phyloP scores from a whole-genome alignment of 2,888 invertebrate species.

The Amphiduros pacificus region DNA sequence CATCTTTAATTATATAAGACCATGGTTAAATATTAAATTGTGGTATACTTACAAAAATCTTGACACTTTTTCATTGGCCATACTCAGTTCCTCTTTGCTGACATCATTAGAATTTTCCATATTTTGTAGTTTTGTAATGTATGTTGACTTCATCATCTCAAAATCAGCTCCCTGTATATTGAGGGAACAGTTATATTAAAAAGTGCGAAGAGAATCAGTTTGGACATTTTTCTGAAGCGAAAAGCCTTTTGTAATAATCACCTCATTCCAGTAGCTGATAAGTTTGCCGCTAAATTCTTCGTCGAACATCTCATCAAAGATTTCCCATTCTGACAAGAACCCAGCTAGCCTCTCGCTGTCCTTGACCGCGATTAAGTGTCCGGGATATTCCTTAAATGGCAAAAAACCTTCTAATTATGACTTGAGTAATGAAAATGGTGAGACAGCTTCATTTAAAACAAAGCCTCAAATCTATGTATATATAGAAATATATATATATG shows the following conservation, averaged over 20 bases:
- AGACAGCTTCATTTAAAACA: no score
- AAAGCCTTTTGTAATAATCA: no score
- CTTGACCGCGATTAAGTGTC: constrained; percentile 20
- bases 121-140: constrained; percentile 17
- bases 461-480: background rate
- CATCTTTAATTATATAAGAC: no score
- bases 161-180: constrained; percentile 22
- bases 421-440: no score
- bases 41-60: constrained; percentile 20
- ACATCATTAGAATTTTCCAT: constrained; percentile 7
- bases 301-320: constrained; percentile 21
- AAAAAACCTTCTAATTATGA: no score
- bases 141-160: constrained; percentile 17
- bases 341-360: constrained; percentile 18
- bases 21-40: no score
- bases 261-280: constrained; percentile 12
- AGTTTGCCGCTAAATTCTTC: constrained; percentile 17
- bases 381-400: constrained; percentile 23
- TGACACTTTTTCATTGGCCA: background rate
- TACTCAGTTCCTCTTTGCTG: constrained; percentile 1
- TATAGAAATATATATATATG: no score
- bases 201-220: no score
- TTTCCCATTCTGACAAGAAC: constrained; percentile 25
- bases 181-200: no score
- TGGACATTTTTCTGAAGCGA: no score